Conservation (phyloP, 2,113 vertebrate genomes). For the Rhabdomys dilectus region DNA sequence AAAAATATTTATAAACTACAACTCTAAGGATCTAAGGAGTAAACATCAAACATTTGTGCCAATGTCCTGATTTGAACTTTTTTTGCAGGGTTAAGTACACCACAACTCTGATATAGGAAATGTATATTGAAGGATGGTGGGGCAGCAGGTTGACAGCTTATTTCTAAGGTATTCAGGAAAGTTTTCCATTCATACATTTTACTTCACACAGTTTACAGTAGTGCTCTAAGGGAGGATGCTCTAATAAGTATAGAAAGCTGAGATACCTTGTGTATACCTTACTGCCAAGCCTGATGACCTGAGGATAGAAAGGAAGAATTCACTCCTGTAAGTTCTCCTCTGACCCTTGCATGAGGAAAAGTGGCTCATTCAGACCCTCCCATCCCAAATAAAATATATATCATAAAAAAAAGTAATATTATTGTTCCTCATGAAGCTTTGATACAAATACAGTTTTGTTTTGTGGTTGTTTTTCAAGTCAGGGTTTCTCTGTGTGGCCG, state of each 20-base stretch:
- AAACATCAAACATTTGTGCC: background rate
- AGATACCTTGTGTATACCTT: background rate
- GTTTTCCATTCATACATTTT: background rate
- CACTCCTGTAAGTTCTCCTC: background rate
- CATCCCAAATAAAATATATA: background rate
- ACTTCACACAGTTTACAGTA: background rate
- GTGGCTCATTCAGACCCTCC: background rate
- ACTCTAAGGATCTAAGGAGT: background rate
- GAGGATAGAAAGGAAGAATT: background rate
- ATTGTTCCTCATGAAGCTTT: background rate
- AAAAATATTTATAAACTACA: background rate
- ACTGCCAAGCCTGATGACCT: background rate
- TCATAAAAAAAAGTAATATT: background rate
- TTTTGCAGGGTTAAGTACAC: background rate
- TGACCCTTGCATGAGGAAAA: background rate
- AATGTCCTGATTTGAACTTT: background rate
- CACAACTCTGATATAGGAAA: background rate
- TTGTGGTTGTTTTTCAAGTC: background rate
- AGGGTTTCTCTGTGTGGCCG: background rate
- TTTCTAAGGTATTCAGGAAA: background rate
- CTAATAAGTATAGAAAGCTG: background rate
- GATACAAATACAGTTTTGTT: background rate
- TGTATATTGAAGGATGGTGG: background rate
- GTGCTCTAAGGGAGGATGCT: background rate
- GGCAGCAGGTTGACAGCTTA: background rate